Evolutionary conservation across 1,140 invertebrate species (phyloP).

Genomic region (Drosophila ananassae): DNA sequence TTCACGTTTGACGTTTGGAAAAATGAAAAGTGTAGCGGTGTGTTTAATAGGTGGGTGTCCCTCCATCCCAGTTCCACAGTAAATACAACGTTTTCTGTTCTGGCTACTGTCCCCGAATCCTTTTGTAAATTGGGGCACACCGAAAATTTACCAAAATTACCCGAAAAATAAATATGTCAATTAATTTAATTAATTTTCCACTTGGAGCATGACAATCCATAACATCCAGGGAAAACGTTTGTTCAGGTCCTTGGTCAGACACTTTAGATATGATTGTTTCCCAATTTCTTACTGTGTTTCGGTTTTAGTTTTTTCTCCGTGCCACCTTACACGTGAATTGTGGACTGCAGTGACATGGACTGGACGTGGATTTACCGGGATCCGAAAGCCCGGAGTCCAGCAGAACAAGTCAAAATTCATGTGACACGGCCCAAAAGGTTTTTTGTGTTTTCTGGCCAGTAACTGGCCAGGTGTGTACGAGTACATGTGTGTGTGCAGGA

Average conservation of each 20-base stretch:
- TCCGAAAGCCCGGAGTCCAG: constrained; percentile 39
- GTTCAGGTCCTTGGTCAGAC: no score
- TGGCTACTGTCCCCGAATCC: constrained; percentile 26
- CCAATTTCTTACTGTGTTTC: background rate
- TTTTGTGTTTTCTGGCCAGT: constrained; percentile 49
- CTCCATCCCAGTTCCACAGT: constrained; percentile 19
- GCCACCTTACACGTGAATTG: constrained; percentile 60
- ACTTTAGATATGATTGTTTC: background rate
- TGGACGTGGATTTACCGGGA: constrained; percentile 29
- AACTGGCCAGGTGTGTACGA: constrained; percentile 50
- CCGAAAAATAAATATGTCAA: constrained; percentile 53
- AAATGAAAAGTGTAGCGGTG: constrained; percentile 77
- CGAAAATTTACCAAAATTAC: constrained; percentile 66
- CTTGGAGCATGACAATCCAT: no score
- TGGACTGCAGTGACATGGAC: constrained; percentile 73
- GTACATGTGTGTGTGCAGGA: background rate
- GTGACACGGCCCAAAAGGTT: constrained; percentile 45
- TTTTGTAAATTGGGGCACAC: constrained; percentile 10
- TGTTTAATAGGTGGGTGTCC: constrained; percentile 78
- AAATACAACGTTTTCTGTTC: constrained; percentile 24
- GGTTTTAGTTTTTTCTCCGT: constrained; percentile 3
- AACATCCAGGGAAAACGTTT: no score
- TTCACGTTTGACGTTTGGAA: constrained; percentile 71
- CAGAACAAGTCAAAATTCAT: constrained; percentile 72
- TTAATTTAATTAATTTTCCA: no score